Conservation (phyloP, 2,888 invertebrate species). For the Cryptocephalus primarius region DNA sequence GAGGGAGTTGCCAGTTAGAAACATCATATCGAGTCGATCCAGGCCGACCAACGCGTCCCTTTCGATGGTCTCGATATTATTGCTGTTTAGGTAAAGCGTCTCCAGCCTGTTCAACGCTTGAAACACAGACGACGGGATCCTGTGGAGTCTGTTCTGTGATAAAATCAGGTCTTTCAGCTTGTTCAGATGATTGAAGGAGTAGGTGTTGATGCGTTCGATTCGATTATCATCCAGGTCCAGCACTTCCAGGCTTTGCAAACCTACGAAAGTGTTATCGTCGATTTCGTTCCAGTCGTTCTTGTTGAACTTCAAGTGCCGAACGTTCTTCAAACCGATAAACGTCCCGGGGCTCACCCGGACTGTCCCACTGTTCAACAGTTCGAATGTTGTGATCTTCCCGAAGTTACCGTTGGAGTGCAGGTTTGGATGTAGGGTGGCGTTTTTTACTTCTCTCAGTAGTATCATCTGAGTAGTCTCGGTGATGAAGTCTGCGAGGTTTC, state of each 20-base stretch:
- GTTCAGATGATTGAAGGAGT: constrained; percentile 1
- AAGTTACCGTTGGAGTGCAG: too few relatives aligned
- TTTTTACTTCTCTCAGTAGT: neutral
- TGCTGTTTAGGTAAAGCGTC: constrained; percentile 2
- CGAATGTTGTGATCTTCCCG: too few relatives aligned
- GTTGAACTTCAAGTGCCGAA: constrained; percentile 3
- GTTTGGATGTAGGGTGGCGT: too few relatives aligned
- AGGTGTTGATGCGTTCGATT: constrained; percentile 1
- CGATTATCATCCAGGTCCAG: constrained; percentile 3
- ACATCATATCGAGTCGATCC: neutral
- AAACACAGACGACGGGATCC: constrained; percentile 2
- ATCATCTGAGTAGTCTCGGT: constrained; percentile 1
- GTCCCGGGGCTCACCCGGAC: constrained; percentile 1
- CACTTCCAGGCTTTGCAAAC: constrained; percentile 2
- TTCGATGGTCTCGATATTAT: neutral
- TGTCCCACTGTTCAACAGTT: neutral
- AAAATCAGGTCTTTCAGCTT: constrained; percentile 2
- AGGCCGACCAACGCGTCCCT: constrained; percentile 2
- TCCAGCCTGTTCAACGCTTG: constrained; percentile 1
- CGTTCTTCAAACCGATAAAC: constrained; percentile 4
- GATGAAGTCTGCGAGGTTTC: neutral
- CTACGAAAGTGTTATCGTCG: constrained; percentile 3
- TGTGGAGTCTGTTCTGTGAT: constrained; percentile 2
- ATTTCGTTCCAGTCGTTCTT: constrained; percentile 3
- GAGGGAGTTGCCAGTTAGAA: constrained; percentile 3